Evolutionary conservation across 2,888 invertebrate species (phyloP).

Genomic region (Eristalis intricaria): DNA sequence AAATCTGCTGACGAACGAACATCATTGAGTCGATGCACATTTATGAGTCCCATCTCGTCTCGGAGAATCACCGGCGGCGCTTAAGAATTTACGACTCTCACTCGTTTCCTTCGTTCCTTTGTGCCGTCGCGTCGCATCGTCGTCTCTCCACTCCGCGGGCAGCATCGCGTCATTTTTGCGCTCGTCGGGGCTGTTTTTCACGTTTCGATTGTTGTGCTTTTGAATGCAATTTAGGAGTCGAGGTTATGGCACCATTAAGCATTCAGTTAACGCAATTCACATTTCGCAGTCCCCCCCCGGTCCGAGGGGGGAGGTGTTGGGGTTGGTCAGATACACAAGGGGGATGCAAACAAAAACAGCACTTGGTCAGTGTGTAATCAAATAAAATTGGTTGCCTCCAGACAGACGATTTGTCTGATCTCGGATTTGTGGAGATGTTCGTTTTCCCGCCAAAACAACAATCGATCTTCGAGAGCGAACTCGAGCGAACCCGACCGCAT

Average conservation of each 20-base stretch:
- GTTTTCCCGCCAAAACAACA: not conserved
- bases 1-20: too few relatives aligned
- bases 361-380: not conserved
- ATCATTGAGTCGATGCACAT: constrained; percentile 2
- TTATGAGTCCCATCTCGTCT: constrained; percentile 39
- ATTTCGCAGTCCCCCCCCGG: not conserved
- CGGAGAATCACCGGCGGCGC: constrained; percentile 51
- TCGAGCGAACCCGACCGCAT: too few relatives aligned
- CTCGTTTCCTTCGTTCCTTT: not conserved
- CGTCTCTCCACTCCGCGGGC: not conserved
- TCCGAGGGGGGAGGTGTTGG: not conserved
- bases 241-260: constrained; percentile 64
- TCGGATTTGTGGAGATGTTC: not conserved
- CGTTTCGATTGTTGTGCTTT: constrained; percentile 44
- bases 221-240: constrained; percentile 42
- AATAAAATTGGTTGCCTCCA: not conserved
- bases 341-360: not conserved
- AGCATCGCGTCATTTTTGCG: too few relatives aligned
- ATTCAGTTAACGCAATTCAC: constrained; percentile 56
- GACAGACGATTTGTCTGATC: not conserved
- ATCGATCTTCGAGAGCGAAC: too few relatives aligned
- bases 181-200: not conserved
- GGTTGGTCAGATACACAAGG: not conserved
- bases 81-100: constrained; percentile 8
- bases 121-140: not conserved